These are phyloP conservation scores for Campoplex nolae DNA, from an alignment of 2,888 invertebrate genomes.

Conservation along the genomic window DNA sequence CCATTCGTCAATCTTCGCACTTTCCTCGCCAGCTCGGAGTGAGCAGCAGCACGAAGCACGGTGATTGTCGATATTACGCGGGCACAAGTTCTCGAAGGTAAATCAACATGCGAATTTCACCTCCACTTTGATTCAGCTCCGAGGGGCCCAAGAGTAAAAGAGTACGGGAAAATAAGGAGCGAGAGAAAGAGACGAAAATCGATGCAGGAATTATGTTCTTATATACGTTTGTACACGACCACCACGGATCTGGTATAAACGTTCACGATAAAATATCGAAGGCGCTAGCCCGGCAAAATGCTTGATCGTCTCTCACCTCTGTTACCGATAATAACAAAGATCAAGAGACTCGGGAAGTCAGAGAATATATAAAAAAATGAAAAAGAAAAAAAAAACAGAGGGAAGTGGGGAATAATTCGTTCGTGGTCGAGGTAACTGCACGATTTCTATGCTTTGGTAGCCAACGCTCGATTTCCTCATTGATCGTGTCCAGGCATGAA, in stretches of 20 bases:
- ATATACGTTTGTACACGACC: not conserved
- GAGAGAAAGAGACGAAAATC: constrained; percentile 30
- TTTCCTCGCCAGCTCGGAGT: constrained; percentile 39
- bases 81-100: constrained; percentile 35
- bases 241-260: not conserved
- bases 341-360: constrained; percentile 38
- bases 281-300: constrained; percentile 58
- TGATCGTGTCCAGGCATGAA: constrained; percentile 39
- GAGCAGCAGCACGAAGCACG: not conserved
- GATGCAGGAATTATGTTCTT: constrained; percentile 15
- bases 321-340: constrained; percentile 45
- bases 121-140: constrained; percentile 36
- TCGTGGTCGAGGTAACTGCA: constrained; percentile 42
- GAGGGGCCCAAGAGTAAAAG: constrained; percentile 4
- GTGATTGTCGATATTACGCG: constrained; percentile 32
- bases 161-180: not conserved
- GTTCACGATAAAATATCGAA: constrained; percentile 29
- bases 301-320: constrained; percentile 51
- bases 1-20: constrained; percentile 65
- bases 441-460: constrained; percentile 53
- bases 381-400: constrained; percentile 26
- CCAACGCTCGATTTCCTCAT: constrained; percentile 45
- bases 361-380: constrained; percentile 10
- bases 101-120: constrained; percentile 60
- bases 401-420: constrained; percentile 29